phyloP scores from a whole-genome alignment of 2,113 vertebrate genomes.

The Amphiprion percula region DNA sequence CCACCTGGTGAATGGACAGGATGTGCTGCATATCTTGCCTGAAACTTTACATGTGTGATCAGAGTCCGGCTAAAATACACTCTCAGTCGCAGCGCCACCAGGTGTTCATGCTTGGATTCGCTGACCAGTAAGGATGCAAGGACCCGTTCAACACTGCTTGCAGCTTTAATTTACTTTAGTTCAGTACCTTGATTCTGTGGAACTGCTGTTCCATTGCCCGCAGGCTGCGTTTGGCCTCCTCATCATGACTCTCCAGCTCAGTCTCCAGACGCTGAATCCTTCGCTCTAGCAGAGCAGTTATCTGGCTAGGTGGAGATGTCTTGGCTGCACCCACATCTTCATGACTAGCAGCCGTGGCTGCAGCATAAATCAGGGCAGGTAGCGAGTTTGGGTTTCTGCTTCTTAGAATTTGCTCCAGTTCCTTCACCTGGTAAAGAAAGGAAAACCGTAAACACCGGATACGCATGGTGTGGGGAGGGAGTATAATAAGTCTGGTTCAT shows the following conservation, averaged over 20 bases:
- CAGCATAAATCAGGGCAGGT: constrained; percentile 92
- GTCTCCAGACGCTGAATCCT: constrained; percentile 91
- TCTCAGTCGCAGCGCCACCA: too few species aligned
- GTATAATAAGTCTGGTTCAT: background rate
- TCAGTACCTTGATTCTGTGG: constrained; percentile 90
- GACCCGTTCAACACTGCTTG: too few species aligned
- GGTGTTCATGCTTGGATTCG: too few species aligned
- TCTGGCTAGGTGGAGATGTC: constrained; percentile 37
- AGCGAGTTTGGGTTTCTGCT: constrained; percentile 92
- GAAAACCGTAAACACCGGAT: background rate
- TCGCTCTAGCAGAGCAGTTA: constrained; percentile 88
- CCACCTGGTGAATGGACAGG: too few species aligned
- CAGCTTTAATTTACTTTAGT: background rate
- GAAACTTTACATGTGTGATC: too few species aligned
- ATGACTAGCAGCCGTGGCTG: constrained; percentile 78
- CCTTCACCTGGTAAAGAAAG: constrained; percentile 87
- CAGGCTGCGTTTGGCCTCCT: constrained; percentile 92
- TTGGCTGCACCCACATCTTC: rapidly evolving
- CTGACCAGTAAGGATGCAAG: too few species aligned
- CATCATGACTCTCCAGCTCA: constrained; percentile 92
- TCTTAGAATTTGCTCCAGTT: constrained; percentile 93
- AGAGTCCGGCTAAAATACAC: too few species aligned
- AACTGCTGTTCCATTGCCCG: constrained; percentile 93
- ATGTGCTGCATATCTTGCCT: too few species aligned
- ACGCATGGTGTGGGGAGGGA: background rate